Base-by-base conservation (phyloP, 2,113 vertebrate species). In the Tachuris rubrigastra region DNA sequence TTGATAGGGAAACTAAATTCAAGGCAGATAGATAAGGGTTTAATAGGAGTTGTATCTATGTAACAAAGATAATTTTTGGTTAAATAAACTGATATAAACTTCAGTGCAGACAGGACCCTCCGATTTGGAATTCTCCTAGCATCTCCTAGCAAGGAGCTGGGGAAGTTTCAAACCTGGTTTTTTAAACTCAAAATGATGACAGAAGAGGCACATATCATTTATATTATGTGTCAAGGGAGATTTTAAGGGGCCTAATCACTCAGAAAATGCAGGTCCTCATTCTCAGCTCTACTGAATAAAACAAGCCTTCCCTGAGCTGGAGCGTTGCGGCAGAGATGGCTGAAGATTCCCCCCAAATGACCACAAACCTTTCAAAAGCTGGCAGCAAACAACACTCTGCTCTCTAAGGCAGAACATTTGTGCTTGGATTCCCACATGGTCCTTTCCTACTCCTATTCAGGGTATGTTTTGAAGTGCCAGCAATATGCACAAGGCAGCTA, bases 311-410 rank as follows among this genome's bases (percentile, higher is more conserved):
- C 21, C 66, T 27, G 53, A 85, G 67, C 80, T 52, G 56, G 27
- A 87, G 78, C 1, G 0, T 27, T 2, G 0, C 5, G 20, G 37
- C n/a, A 27, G 30, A 37, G 66, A 76, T 25, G 56, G 65, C 63
- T 93, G 63, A 58, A 86, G 75, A 46, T 83, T 73, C 18, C 63
- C 50, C 88, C 72, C 67, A 77, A 4, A 92, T 44, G 80, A 77
- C 56, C 86, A 89, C 80, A 67, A 87, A 75, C 42, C 55, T 92
- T 92, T 91, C 80, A 94, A 59, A 88, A 75, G 47, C 89, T 92
- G 91, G 76, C 86, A 97, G 91, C 73, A 87, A 52, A 50, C 55
- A 84, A 30, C 55, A 44, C 0, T 1, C 60, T 68, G 76, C 92
- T 93, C 68, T 90, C 56, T 52, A 68, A 69, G 72, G 86, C 79